Base-by-base conservation (phyloP, 2,888 invertebrate genomes). In the Tetheella fluctuosa region DNA sequence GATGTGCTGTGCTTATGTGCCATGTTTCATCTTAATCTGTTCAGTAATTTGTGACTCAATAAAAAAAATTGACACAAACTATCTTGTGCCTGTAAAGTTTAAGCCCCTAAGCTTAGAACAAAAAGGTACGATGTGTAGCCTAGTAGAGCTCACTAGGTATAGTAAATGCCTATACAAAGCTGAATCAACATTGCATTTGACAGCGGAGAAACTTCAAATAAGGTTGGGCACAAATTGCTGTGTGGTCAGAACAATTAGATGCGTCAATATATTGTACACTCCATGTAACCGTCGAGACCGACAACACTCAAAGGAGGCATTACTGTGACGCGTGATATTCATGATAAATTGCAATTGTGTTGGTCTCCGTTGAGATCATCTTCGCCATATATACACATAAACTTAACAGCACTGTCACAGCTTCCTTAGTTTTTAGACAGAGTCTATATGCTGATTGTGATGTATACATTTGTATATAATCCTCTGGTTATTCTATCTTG, bases 211-310 rank as follows among this genome's bases (percentile, higher is more conserved):
- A n/a, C 42, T 17, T 42, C 42, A 17, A 17, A 15, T n/a, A 42
- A 42, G 42, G 39, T 42, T 42, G n/a, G n/a, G 42, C 42, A 42
- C 42, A 42, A 42, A 42, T 42, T 42, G 42, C 17, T n/a, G 42
- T 7, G 42, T 17, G 42, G n/a, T 42, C 42, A 17, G 17, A 42
- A n/a, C 42, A 42, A 42, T 42, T 42, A 42, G 42, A 48, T 48
- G 8, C 10, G 48, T 48, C 48, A 20, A 48, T 48, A 48, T 48
- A 48, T 20, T 48, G 17, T 20, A 8, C 48, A 20, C n/a, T 48
- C 20, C 48, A 48, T 20, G 48, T 48, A 48, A 0, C 17, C 20
- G 48, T 48, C 48, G 48, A 48, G 2, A 48, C 20, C 48, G 10
- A 48, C 20, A 20, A 48, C 48, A 48, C 48, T 48, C 48, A 48